These are phyloP conservation scores for Anagyrus pseudococci DNA, from an alignment of 2,888 invertebrate species.

Conservation along the genomic window DNA sequence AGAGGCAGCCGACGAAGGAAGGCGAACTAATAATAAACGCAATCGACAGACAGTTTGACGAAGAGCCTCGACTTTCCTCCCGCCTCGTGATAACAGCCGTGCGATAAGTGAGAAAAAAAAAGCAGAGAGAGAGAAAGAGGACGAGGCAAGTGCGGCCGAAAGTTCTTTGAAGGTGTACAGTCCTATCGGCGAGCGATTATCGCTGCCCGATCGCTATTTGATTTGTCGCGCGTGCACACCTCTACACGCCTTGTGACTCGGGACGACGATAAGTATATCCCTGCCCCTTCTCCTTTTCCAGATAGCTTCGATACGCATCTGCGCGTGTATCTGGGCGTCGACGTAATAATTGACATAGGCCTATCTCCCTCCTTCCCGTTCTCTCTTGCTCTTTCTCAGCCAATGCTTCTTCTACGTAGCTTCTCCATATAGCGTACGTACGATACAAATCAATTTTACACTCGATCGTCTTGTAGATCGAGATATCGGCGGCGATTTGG, in stretches of 20 bases:
- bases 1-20: slow-evolving; percentile 1
- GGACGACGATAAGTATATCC: slow-evolving; percentile 8
- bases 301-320: slow-evolving; percentile 16
- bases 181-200: slow-evolving; percentile 31
- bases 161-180: slow-evolving; percentile 19
- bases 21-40: slow-evolving; percentile 15
- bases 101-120: slow-evolving; percentile 21
- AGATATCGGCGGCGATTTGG: not conserved
- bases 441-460: not conserved
- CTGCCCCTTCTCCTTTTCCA: not conserved
- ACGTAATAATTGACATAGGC: slow-evolving; percentile 7
- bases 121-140: not conserved
- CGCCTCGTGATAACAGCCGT: not conserved
- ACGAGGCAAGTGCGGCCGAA: slow-evolving; percentile 14
- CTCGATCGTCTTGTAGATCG: not conserved
- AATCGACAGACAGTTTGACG: slow-evolving; percentile 12
- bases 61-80: not conserved
- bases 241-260: not conserved
- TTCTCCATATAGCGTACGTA: too few relatives aligned
- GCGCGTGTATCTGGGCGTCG: not conserved
- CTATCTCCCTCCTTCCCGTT: too few relatives aligned
- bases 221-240: slow-evolving; percentile 28
- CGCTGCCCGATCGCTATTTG: slow-evolving; percentile 29
- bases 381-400: too few relatives aligned
- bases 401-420: too few relatives aligned